Conservation (phyloP, 2,888 invertebrate species). For the Nemoura dubitans region DNA sequence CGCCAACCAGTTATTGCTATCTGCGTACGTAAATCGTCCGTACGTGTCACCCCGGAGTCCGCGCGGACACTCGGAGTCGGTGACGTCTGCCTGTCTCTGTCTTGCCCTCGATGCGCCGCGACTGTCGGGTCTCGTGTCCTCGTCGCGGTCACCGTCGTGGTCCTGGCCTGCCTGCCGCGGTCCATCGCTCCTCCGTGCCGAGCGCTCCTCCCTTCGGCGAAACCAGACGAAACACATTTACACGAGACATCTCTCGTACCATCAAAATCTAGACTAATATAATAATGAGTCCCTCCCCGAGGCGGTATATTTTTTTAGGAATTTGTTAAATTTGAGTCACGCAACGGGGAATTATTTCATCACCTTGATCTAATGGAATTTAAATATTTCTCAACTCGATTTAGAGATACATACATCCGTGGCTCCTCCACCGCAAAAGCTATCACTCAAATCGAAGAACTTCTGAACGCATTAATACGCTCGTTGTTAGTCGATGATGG, state of each 20-base stretch:
- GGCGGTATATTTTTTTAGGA: neutral
- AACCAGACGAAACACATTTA: neutral
- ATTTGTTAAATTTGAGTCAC: neutral
- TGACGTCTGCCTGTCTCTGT: neutral
- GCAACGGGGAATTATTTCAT: neutral
- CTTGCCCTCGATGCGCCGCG: neutral
- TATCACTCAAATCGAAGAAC: neutral
- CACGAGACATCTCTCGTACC: neutral
- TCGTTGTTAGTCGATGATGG: too few species aligned
- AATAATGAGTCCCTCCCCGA: neutral
- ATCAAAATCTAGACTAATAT: conserved; percentile 12
- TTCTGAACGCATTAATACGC: too few species aligned
- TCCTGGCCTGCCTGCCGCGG: too few species aligned
- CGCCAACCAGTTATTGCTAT: conserved; percentile 39
- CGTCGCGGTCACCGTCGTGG: neutral
- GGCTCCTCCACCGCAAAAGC: neutral
- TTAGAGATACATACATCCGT: neutral
- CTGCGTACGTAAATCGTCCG: conserved; percentile 26
- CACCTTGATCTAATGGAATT: conserved; percentile 5
- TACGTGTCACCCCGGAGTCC: conserved; percentile 10
- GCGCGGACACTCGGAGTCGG: neutral
- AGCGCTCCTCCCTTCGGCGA: neutral
- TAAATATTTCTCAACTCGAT: neutral
- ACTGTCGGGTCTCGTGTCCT: too few species aligned
- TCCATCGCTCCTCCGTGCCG: too few species aligned